phyloP scores from a whole-genome alignment of 2,113 vertebrate genomes.

The Verasper variegatus region DNA sequence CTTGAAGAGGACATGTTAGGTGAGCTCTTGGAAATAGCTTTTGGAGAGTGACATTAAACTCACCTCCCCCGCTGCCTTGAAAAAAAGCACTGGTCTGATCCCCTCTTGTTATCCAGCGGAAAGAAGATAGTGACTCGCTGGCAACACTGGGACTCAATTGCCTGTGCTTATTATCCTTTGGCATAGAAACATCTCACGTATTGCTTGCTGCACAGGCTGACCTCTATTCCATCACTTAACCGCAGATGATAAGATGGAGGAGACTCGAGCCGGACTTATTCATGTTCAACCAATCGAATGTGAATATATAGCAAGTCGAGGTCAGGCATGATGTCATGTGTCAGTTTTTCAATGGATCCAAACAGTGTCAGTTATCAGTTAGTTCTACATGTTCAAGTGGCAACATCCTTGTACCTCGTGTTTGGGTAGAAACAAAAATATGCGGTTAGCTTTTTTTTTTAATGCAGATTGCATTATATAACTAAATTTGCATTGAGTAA shows the following conservation, averaged over 20 bases:
- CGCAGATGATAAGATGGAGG: constrained; percentile 64
- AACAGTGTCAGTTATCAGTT: constrained; percentile 32
- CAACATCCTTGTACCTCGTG: not conserved
- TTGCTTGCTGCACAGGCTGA: constrained; percentile 49
- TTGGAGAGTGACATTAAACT: constrained; percentile 66
- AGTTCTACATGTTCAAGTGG: constrained; percentile 27
- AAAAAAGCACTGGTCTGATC: constrained; percentile 60
- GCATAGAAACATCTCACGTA: constrained; percentile 74
- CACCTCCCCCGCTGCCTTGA: constrained; percentile 23
- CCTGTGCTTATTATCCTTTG: constrained; percentile 71
- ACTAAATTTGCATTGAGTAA: not conserved
- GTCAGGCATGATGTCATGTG: constrained; percentile 60
- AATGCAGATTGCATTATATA: not conserved
- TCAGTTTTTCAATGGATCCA: constrained; percentile 47
- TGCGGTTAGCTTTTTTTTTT: not conserved
- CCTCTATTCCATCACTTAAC: constrained; percentile 74
- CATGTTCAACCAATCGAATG: constrained; percentile 63
- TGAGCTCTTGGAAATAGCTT: constrained; percentile 72
- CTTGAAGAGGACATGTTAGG: constrained; percentile 52
- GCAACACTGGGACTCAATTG: constrained; percentile 67
- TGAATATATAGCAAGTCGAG: constrained; percentile 51
- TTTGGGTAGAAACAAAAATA: constrained; percentile 6
- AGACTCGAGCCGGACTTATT: constrained; percentile 62
- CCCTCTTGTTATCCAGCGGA: constrained; percentile 67
- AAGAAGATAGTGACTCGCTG: constrained; percentile 58